Evolutionary conservation across 2,888 invertebrate species (phyloP), one percentile per base, ranked within the genome.

Genomic region (Cataglyphis cursor): DNA sequence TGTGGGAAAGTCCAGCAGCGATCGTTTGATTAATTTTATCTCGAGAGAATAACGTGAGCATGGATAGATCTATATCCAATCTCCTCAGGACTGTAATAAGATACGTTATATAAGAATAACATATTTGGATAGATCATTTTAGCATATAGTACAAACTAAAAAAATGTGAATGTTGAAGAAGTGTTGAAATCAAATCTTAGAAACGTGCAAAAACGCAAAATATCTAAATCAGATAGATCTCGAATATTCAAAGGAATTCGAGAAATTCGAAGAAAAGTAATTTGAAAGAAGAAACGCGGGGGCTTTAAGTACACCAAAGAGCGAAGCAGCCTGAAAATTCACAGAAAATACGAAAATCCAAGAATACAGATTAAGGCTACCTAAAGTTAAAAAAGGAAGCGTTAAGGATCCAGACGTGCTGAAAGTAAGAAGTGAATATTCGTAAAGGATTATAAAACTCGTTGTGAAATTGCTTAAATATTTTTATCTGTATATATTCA

Each of bases 1-100:
- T 81, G 62, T 80, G 70, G 78, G 78, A 80, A 80, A 80, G 24
- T 35, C 41, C 70, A 12, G 31, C 21, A 41, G 41, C 76, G 57
- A 57, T 41, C 41, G 41, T 57, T 59, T 18, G 57, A 59, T 68
- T 21, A 21, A 10, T n/a, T n/a, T 21, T 35, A 21, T 68, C 68
- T 68, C 28, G 38, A 24, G n/a, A 28, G 48, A 66, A 54, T 21
- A 41, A 41, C 62, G 38, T n/a, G 62, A 51, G 18, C 6, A 18
- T 48, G 18, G 18, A 51, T 31, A 12, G 31, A 65, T 57, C 18
- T 18, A 54, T 35, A 6, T 35, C 31, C 31, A 31, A 0, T 31
- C 31, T 31, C 31, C 24, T 28, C 6, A 4, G 51, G 72, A 12
- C 9, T 66, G 21, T 21, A 35, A 21, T 18, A 38, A n/a, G 28